These are phyloP conservation scores for Erythrocercus mccallii DNA, from an alignment of 2,113 vertebrate species.

Conservation along the genomic window DNA sequence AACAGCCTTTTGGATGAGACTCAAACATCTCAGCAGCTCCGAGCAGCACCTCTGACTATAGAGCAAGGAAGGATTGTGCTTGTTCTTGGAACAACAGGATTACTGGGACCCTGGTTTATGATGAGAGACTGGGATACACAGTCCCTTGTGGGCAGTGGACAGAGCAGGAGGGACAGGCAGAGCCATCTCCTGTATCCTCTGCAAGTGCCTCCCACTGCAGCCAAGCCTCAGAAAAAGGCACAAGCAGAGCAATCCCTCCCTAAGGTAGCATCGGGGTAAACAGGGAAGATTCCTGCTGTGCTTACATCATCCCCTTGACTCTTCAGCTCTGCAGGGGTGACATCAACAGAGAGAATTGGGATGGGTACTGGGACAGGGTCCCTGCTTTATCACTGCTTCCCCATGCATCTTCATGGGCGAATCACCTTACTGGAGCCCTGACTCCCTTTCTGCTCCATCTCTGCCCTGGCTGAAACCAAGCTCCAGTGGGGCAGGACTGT, in stretches of 20 bases:
- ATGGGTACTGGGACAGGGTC: not conserved
- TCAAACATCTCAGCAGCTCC: not conserved
- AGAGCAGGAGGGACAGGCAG: not conserved
- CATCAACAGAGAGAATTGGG: not conserved
- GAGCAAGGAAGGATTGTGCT: not conserved
- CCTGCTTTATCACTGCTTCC: not conserved
- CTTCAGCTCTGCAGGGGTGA: not conserved
- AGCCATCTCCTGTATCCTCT: not conserved
- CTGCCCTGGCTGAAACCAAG: not conserved
- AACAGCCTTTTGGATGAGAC: not conserved
- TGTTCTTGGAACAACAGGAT: not conserved
- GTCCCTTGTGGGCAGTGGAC: not conserved
- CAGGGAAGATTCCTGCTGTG: not conserved
- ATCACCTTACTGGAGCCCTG: rapidly evolving
- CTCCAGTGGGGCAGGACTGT: not conserved
- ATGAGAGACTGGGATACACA: not conserved
- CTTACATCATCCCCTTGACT: not conserved
- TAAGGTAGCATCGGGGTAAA: rapidly evolving
- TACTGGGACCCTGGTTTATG: not conserved
- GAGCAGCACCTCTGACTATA: rapidly evolving
- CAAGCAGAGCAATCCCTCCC: not conserved
- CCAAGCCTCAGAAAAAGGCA: not conserved
- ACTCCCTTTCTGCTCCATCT: not conserved
- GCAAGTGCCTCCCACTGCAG: not conserved
- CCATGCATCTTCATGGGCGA: not conserved